A percentile compares a stretch with the other conserved stretches of the same genome.
These are phyloP conservation scores for Emberiza fucata DNA, from an alignment of 2,113 vertebrate species.

Conservation along the genomic window DNA sequence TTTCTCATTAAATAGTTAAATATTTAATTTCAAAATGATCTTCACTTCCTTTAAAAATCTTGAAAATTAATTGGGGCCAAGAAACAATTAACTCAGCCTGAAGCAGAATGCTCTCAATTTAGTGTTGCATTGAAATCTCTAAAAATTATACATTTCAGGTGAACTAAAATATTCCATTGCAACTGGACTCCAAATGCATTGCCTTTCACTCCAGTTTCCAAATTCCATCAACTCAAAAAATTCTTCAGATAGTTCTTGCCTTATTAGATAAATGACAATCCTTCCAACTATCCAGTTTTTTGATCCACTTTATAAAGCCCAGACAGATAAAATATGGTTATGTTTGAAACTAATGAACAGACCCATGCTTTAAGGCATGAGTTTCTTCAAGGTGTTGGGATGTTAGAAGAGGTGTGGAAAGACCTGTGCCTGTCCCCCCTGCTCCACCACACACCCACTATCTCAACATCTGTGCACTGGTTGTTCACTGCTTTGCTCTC, in stretches of 20 bases:
- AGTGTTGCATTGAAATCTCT: neutral
- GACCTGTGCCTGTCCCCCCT: neutral
- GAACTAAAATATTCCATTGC: neutral
- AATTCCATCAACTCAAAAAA: neutral
- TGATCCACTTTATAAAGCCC: neutral
- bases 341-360: neutral
- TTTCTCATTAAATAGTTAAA: neutral
- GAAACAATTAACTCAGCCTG: neutral
- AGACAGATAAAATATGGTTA: neutral
- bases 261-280: neutral
- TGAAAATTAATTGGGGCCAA: neutral
- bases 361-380: neutral
- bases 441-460: neutral
- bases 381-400: neutral
- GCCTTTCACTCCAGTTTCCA: neutral
- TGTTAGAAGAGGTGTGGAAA: neutral
- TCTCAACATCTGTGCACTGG: neutral
- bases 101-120: neutral
- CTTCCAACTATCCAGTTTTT: neutral
- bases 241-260: neutral
- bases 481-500: neutral
- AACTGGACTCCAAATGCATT: neutral
- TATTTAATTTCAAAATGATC: neutral
- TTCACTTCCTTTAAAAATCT: neutral
- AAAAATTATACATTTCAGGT: neutral